Evolutionary conservation across 2,797 vertebrate genomes (phyloP), one percentile per base, ranked within the genome.

Genomic region (Bradypodion ventrale): DNA sequence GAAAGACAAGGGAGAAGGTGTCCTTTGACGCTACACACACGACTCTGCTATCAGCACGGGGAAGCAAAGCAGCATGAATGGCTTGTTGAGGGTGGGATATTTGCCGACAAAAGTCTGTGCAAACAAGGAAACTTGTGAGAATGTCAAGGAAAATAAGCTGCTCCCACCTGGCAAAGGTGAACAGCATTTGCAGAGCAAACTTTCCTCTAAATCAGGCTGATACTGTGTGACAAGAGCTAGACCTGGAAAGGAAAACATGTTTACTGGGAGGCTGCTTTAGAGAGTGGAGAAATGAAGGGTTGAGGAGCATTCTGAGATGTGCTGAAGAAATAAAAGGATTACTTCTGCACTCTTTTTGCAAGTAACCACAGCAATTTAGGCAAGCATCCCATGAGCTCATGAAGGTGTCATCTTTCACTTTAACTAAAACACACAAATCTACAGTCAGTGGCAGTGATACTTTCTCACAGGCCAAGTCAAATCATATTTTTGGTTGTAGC

Each of bases 131-230:
- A 85, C 87, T 90, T 91, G 87, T 37, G 63, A 93, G 87, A 92
- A 91, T 32, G 1, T 79, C 84, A 91, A 91, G 91, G 76, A 83
- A 95, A 94, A 96, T 95, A n/a, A n/a, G 95, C 95, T 96, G 95
- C 46, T 82, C 91, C 70, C 85, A 97, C 96, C 95, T 91, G 89
- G 88, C 86, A 89, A 94, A 92, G 93, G 91, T 68, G 89, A 93
- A 92, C 80, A 91, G 52, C 85, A 69, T 95, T 96, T 95, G 93
- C 94, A 96, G 90, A 96, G 97, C 94, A 98, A 98, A 98, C 96
- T 94, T 91, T 42, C 93, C 94, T 95, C 98, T 98, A 81, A 97
- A 98, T 98, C 96, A 95, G 96, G 95, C 96, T 98, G 99, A 99
- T 98, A 98, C 95, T 96, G 94, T 94, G 94, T 94, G 94, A 96